These are phyloP conservation scores for Diprion similis DNA, from an alignment of 1,140 invertebrate genomes.

Conservation along the genomic window DNA sequence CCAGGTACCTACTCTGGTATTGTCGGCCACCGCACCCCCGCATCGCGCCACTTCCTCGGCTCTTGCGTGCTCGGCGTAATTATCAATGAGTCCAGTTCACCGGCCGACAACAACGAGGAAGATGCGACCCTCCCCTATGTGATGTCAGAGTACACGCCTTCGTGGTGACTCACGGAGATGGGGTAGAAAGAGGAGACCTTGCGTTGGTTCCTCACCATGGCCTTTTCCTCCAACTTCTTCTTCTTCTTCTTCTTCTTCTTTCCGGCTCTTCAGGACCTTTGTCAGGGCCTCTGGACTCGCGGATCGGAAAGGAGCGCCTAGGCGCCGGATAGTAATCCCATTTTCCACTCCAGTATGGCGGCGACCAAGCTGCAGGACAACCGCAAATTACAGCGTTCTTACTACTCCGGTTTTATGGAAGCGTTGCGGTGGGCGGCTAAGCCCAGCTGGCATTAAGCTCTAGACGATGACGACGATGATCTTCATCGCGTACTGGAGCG, in stretches of 20 bases:
- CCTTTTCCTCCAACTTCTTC: too few species aligned
- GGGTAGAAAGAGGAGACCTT: neutral
- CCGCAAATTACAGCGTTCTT: slow-evolving; percentile 1
- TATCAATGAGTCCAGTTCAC: slow-evolving; percentile 21
- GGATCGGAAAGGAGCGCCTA: too few species aligned
- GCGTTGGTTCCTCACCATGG: too few species aligned
- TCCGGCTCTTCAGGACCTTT: too few species aligned
- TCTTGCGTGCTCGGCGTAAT: slow-evolving; percentile 28
- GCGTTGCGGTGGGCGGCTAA: neutral
- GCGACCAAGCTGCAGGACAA: neutral
- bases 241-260: too few species aligned
- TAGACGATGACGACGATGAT: neutral
- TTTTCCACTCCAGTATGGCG: slow-evolving; percentile 4
- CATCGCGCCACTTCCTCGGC: neutral
- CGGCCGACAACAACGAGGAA: slow-evolving; percentile 3
- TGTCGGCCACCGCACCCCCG: neutral
- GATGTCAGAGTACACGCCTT: neutral
- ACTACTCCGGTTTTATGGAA: neutral
- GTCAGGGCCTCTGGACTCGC: too few species aligned
- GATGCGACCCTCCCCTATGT: too few species aligned
- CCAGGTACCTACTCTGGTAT: slow-evolving; percentile 11
- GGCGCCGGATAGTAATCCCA: neutral
- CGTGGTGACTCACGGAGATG: neutral
- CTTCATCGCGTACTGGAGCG: slow-evolving; percentile 4
- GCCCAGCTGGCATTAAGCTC: neutral